Evolutionary conservation across 2,888 invertebrate genomes (phyloP).

Genomic region (Pammene aurita): DNA sequence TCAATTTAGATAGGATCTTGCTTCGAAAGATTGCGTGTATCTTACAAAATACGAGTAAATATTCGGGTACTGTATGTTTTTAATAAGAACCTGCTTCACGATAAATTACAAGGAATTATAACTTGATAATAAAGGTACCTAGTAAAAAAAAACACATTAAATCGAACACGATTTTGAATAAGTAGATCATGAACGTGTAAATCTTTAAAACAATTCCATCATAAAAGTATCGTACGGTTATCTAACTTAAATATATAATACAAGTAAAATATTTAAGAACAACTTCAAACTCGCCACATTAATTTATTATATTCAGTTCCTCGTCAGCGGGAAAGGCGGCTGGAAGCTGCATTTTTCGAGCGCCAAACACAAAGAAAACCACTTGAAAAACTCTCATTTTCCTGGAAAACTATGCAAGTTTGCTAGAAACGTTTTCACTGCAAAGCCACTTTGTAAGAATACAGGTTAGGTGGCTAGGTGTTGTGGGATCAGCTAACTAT

Average conservation of each 20-base stretch:
- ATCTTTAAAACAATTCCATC: no score
- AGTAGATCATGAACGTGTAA: no score
- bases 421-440: conserved; percentile 23
- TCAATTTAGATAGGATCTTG: no score
- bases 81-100: no score
- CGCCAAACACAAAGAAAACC: conserved; percentile 29
- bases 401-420: conserved; percentile 30
- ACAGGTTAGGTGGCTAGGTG: conserved; percentile 10
- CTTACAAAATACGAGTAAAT: no score
- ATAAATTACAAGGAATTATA: no score
- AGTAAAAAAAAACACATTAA: no score
- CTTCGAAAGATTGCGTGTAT: no score
- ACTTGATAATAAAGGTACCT: no score
- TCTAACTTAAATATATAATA: not conserved
- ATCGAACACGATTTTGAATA: no score
- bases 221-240: no score
- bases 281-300: conserved; percentile 8
- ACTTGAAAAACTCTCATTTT: conserved; percentile 31
- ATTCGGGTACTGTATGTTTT: no score
- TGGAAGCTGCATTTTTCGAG: conserved; percentile 15
- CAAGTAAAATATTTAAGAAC: not conserved
- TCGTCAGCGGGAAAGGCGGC: conserved; percentile 9
- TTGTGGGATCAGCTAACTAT: not conserved
- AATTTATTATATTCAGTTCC: conserved; percentile 24
- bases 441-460: conserved; percentile 26